Evolutionary conservation across 2,888 invertebrate genomes (phyloP), one percentile per base, ranked within the genome.

Genomic region (Caenorhabditis japonica): DNA sequence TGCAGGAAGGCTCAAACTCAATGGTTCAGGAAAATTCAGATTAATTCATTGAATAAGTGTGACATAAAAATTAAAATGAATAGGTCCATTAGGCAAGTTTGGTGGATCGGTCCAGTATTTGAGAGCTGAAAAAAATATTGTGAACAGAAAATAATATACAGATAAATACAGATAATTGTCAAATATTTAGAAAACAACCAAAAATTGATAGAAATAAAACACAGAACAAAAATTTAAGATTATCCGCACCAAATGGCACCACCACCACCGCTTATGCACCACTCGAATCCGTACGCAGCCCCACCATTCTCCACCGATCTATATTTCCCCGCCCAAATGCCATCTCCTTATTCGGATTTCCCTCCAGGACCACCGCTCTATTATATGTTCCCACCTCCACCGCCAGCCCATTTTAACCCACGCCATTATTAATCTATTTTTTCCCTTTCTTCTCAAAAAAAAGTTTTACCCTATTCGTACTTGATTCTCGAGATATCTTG

Each of bases 401-500:
- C 49, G 19, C 10, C 4, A 23, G 17, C 19, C 47, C 47, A 15
- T 49, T 49, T n/a, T 34, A 33, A 15, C 4, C 12, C 7, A n/a
- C 51, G 51, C 13, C 51, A 34, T n/a, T 49, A 25, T 46, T 58
- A 15, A 23, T n/a, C 30, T 15, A n/a, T n/a, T n/a, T 19, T 17
- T 3, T 12, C 15, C 13, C 13, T n/a, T 25, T 27, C 3, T 19
- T 33, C 33, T 49, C 13, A 15, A 5, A 21, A 5, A 17, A 19
- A 15, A 23, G 19, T 34, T n/a, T n/a, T n/a, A n/a, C 39, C 27
- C 23, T 27, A 21, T 38, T 12, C 19, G 39, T 49, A 46, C 41
- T 21, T 27, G 49, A 51, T 36, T 7, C 17, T 15, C 44, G 15
- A 25, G n/a, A 17, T 12, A 51, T 68, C 58, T 44, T 68, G 68